phyloP scores from a whole-genome alignment of 1,140 invertebrate species.

The Neodiprion fabricii region DNA sequence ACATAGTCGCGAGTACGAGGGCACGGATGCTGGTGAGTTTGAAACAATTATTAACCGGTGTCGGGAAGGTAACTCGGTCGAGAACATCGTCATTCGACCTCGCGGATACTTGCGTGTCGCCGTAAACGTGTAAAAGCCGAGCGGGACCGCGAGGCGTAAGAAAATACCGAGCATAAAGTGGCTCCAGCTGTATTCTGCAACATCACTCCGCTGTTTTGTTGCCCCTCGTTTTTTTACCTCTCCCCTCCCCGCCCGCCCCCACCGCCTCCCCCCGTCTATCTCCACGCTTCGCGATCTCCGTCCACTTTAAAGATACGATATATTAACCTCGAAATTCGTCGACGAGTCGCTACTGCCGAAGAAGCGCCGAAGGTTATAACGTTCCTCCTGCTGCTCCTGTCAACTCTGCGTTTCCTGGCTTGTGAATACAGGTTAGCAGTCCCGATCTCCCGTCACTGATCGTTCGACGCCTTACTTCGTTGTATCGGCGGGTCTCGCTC shows the following conservation, averaged over 20 bases:
- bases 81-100: neutral
- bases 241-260: neutral
- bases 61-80: neutral
- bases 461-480: too few species aligned
- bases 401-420: too few species aligned
- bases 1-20: slow-evolving; percentile 51
- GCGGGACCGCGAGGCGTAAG: neutral
- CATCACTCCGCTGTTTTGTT: slow-evolving; percentile 5
- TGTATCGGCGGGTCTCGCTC: too few species aligned
- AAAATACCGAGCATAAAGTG: neutral
- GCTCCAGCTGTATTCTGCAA: neutral
- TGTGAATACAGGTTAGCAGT: too few species aligned
- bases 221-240: neutral
- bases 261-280: neutral
- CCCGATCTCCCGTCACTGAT: too few species aligned
- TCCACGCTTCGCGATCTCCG: neutral
- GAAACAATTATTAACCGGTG: neutral
- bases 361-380: too few species aligned
- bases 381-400: too few species aligned
- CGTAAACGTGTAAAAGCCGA: neutral
- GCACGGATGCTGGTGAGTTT: slow-evolving; percentile 56
- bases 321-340: neutral
- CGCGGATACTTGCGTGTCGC: neutral
- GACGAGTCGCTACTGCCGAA: too few species aligned
- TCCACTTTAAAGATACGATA: neutral